Evolutionary conservation across 2,888 invertebrate genomes (phyloP), one percentile per base, ranked within the genome.

Genomic region (Lepetodrilus schrolli): DNA sequence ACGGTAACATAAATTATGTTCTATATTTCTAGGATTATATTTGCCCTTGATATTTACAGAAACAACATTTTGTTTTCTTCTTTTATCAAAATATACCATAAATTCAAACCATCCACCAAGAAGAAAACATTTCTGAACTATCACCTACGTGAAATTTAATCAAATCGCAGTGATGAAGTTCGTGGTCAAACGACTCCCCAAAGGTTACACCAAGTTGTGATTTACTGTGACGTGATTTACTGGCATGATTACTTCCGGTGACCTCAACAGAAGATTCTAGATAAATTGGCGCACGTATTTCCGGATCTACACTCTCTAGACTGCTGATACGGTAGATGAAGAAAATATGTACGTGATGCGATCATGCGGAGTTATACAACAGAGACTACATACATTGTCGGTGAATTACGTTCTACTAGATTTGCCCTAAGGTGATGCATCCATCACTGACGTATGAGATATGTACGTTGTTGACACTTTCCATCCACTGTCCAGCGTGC

Each of bases 341-440:
- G 30, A n/a, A 30, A 34, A 58, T 58, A 58, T 58, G 26, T 26
- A 30, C 13, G 58, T 58, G 26, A 30, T 58, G 58, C 58, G 58
- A 34, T 58, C 58, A 58, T 10, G 58, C 58, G 58, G 7, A 58
- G 26, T 34, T 13, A 51, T 34, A 30, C 30, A 26, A 34, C 58
- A 58, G 30, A 58, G 58, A 58, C 34, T 58, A 34, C 26, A 34
- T 3, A 34, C n/a, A 17, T 58, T 17, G 34, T 10, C 34, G n/a
- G 58, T 13, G 30, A 34, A 58, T 34, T 34, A 26, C 17, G 34
- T 23, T 7, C 8, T 10, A n/a, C 20, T 5, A 34, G 30, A 17
- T 30, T 17, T 58, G 34, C 13, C 58, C 58, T 2, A 8, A 30
- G 58, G 58, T 58, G 26, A 58, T 58, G 23, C n/a, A 50, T 50